Evolutionary conservation across 1,140 invertebrate species (phyloP).

Genomic region (Eciton burchellii): DNA sequence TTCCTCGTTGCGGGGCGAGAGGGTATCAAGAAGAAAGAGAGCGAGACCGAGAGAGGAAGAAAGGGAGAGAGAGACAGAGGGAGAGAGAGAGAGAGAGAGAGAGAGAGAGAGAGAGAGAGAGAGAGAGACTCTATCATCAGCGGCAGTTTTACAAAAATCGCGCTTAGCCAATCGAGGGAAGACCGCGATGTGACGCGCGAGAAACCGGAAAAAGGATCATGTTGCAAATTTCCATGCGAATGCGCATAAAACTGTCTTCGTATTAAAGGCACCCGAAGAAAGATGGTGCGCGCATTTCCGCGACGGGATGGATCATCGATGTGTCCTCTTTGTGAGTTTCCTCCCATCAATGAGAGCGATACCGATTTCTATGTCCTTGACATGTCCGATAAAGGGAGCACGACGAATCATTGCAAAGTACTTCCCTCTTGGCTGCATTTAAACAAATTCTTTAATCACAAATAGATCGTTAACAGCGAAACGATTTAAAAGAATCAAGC

Average conservation of each 20-base stretch:
- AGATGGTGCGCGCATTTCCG: constrained; percentile 22
- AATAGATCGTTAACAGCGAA: background rate
- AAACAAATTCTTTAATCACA: background rate
- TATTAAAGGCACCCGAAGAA: constrained; percentile 42
- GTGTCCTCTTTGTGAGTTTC: background rate
- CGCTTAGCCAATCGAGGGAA: background rate
- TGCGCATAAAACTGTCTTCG: constrained; percentile 33
- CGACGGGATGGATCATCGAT: constrained; percentile 29
- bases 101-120: too few relatives aligned
- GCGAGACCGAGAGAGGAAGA: too few relatives aligned
- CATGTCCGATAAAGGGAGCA: background rate
- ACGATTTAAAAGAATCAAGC: background rate
- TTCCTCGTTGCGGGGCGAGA: constrained; percentile 18
- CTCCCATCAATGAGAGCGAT: constrained; percentile 12
- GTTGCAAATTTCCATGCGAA: constrained; percentile 60
- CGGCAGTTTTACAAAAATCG: constrained; percentile 56
- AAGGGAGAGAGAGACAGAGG: too few relatives aligned
- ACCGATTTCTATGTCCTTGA: background rate
- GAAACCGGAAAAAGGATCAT: constrained; percentile 25
- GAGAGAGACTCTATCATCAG: background rate
- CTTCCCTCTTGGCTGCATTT: background rate
- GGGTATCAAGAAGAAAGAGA: too few relatives aligned
- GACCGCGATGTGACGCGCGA: constrained; percentile 14
- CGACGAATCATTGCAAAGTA: constrained; percentile 10
- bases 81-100: too few relatives aligned